phyloP scores from a whole-genome alignment of 2,797 vertebrate genomes.

The Podarcis siculus region DNA sequence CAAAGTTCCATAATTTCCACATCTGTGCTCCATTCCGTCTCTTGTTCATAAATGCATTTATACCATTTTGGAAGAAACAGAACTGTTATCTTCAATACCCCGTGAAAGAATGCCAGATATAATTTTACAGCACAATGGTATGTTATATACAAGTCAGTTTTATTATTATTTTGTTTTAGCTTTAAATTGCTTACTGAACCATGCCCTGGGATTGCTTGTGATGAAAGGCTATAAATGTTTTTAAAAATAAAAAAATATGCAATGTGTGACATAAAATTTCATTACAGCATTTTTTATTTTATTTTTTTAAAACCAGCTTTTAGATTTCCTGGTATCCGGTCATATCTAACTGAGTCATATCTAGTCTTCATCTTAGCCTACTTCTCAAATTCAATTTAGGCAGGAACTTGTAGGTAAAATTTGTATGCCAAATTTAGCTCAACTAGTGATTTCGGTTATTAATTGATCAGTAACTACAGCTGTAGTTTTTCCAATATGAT shows the following conservation, averaged over 20 bases:
- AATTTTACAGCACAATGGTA: background rate
- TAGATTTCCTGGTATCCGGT: background rate
- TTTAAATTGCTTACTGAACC: too few species aligned
- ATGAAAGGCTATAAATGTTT: too few species aligned
- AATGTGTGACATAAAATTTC: background rate
- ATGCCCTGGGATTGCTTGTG: too few species aligned
- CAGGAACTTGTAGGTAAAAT: background rate
- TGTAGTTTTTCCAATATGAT: background rate
- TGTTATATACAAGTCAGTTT: background rate
- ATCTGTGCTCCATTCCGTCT: background rate
- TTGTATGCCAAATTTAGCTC: background rate
- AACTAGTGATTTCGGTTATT: background rate
- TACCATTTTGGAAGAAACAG: background rate
- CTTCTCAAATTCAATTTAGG: background rate
- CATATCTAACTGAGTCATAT: background rate
- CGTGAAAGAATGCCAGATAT: background rate
- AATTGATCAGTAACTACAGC: background rate
- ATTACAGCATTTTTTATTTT: background rate
- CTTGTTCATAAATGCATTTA: background rate
- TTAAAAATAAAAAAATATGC: background rate
- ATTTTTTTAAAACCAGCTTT: background rate
- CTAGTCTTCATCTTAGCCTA: background rate
- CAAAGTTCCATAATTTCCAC: background rate
- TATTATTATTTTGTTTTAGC: background rate
- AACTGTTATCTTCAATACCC: background rate